Evolutionary conservation across 1,140 invertebrate species (phyloP), one percentile per base, ranked within the genome.

Genomic region (Drosophila teissieri): DNA sequence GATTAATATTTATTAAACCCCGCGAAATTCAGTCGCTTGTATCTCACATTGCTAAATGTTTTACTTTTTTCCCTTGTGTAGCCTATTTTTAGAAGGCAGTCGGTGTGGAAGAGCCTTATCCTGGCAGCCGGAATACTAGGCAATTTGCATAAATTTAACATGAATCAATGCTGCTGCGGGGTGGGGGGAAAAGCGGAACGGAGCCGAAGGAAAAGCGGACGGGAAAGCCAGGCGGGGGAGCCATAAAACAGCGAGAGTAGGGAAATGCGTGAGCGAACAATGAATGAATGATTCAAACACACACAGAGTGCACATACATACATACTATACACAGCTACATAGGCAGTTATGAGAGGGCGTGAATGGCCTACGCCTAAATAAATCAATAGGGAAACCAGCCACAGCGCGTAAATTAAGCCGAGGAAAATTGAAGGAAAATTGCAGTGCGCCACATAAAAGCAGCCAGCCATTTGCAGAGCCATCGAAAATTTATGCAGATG

Each of bases 71-170:
- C 39, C 24, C n/a, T 44, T 36, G 34, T 56, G 53, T 55, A 27
- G 64, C 15, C 72, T 86, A 85, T 86, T 67, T 86, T 81, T 85
- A 86, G 74, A 27, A 37, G 36, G 46, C 39, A 56, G 39, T 22
- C 49, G 37, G 51, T 46, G 45, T 42, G 55, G 39, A 37, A 62
- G 36, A 52, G 57, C 51, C 57, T 62, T 73, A 65, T 58, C 63
- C 74, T 27, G 63, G 46, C 46, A 46, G 49, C 7, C 44, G 63
- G 52, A 88, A 68, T 68, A 78, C 63, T 37, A 39, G 49, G 72
- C 83, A 88, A 86, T 86, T 86, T 88, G 79, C 83, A 86, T 86
- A 86, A 83, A 83, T 79, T 86, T 70, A 76, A 76, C 42, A 78
- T 81, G 82, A 85, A 85, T 78, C 82, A 85, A 85, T 85, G 82